Base-by-base conservation (phyloP, 2,888 invertebrate species). In the Drosophila melanosoma region DNA sequence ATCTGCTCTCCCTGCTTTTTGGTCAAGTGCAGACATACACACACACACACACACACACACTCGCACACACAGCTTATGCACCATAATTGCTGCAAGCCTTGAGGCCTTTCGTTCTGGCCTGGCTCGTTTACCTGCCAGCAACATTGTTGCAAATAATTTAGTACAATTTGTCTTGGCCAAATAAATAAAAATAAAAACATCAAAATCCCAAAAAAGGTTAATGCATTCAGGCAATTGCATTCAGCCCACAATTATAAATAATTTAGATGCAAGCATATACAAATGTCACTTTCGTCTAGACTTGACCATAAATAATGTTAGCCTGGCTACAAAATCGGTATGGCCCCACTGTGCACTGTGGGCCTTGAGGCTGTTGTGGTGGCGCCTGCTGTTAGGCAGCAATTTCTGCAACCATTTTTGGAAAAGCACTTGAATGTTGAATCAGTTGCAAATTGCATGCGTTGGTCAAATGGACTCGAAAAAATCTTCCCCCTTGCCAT, bases 361-460 rank as follows among this genome's bases (percentile, higher is more conserved):
- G 51, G n/a, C 10, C 2, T 36, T 33, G 23, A 10, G 5, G 52
- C n/a, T 35, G 11, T n/a, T 33, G 23, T 71, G 64, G 42, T 29
- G 54, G 49, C 66, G 70, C 69, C 81, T 62, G 76, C 65, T 74
- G 69, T 72, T 74, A 72, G 82, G 62, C 68, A 66, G 75, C 66
- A 69, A 76, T 65, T 81, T 75, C 70, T 75, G 57, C 62, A 68
- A 69, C 70, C 57, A 71, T 77, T 74, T 57, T 66, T 26, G 59
- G 53, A 11, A 15, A 32, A 23, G 51, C 82, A 83, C 89, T 89
- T 76, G 84, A 81, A 89, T 87, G 69, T 76, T 74, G 87, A 88
- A 84, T 88, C 84, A 86, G 76, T 84, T 89, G 87, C 89, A 84
- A 89, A 83, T 89, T 87, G 82, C 82, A 89, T 81, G 82, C 81